Conservation (phyloP, 2,113 vertebrate genomes). For the Fregetta grallaria region DNA sequence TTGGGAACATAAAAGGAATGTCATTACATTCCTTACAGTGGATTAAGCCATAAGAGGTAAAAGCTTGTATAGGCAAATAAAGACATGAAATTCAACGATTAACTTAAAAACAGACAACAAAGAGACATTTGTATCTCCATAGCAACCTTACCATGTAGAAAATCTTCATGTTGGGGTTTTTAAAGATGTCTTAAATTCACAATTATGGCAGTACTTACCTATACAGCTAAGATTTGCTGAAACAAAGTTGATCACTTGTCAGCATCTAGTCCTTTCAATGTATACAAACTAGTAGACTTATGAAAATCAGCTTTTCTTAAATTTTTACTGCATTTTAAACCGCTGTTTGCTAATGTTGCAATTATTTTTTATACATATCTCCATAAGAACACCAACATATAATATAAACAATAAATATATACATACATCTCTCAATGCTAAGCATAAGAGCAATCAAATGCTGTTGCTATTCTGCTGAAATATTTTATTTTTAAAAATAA, state of each 20-base stretch:
- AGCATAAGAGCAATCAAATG: neutral
- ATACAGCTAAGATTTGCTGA: neutral
- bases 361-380: neutral
- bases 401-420: neutral
- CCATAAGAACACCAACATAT: neutral
- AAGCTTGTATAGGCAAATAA: neutral
- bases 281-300: neutral
- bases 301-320: neutral
- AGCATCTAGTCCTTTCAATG: neutral
- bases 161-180: neutral
- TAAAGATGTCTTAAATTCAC: neutral
- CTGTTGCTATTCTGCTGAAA: neutral
- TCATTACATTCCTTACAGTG: neutral
- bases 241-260: neutral
- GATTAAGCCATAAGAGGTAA: neutral
- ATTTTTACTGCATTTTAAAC: neutral
- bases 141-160: constrained; percentile 42
- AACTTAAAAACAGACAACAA: neutral
- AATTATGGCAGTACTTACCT: neutral
- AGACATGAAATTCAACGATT: neutral
- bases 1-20: neutral
- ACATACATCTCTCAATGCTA: neutral
- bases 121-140: constrained; percentile 44
- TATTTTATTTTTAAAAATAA: neutral
- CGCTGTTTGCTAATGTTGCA: neutral